Evolutionary conservation across 2,113 vertebrate species (phyloP).

Genomic region (Seriola rivoliana): DNA sequence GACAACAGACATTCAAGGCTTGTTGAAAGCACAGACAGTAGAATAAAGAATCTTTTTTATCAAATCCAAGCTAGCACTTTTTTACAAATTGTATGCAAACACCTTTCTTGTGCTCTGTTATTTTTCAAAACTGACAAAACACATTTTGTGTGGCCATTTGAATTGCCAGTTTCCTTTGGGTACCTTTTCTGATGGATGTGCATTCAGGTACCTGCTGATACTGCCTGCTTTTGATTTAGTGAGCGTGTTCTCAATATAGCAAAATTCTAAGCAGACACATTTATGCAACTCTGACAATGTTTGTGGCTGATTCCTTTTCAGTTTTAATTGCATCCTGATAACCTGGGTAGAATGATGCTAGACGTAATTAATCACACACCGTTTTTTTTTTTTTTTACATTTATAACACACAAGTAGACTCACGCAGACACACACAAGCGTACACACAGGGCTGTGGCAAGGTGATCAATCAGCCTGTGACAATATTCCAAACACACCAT

Average conservation of each 20-base stretch:
- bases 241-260: slow-evolving; percentile 30
- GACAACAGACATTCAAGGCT: slow-evolving; percentile 71
- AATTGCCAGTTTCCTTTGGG: slow-evolving; percentile 34
- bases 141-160: slow-evolving; percentile 43
- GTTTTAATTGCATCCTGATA: slow-evolving; percentile 71
- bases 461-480: slow-evolving; percentile 73
- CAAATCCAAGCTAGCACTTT: slow-evolving; percentile 51
- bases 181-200: slow-evolving; percentile 42
- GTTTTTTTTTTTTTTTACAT: slow-evolving; percentile 39
- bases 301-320: slow-evolving; percentile 38
- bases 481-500: slow-evolving; percentile 64
- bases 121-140: slow-evolving; percentile 58
- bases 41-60: slow-evolving; percentile 72
- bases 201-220: slow-evolving; percentile 45
- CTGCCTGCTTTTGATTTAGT: slow-evolving; percentile 45
- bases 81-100: slow-evolving; percentile 64
- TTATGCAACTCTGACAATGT: slow-evolving; percentile 41
- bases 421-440: slow-evolving; percentile 14
- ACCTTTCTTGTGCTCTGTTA: slow-evolving; percentile 50
- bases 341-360: slow-evolving; percentile 37
- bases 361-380: slow-evolving; percentile 74
- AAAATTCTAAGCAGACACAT: slow-evolving; percentile 34
- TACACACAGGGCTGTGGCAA: slow-evolving; percentile 26
- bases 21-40: slow-evolving; percentile 65
- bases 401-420: slow-evolving; percentile 36